A percentile compares a stretch with the other conserved stretches of the same genome.
These are phyloP conservation scores for Drepana arcuata DNA, from an alignment of 1,140 invertebrate species.

Conservation along the genomic window DNA sequence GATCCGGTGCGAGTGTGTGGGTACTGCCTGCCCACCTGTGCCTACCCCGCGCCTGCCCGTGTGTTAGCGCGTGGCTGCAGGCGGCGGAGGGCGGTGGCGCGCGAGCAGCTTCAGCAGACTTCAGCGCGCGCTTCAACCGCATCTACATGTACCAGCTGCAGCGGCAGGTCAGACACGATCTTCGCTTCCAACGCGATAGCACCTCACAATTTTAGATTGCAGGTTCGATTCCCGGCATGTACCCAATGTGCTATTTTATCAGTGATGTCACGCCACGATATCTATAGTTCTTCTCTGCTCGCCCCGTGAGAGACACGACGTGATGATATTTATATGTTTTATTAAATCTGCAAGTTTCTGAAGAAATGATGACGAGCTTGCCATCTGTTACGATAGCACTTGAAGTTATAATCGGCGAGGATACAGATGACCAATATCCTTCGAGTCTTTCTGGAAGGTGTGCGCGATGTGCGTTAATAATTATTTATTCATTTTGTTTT, in stretches of 20 bases:
- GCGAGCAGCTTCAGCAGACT: constrained; percentile 33
- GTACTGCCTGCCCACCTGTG: too few relatives aligned
- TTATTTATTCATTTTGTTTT: neutral
- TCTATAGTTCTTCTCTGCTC: too few relatives aligned
- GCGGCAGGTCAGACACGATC: constrained; percentile 31
- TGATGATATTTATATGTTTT: neutral
- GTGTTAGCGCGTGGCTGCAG: constrained; percentile 19
- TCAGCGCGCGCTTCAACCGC: constrained; percentile 35
- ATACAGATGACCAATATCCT: too few relatives aligned
- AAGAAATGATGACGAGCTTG: neutral
- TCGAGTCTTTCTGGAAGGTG: too few relatives aligned
- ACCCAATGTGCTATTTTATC: neutral
- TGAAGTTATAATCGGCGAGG: too few relatives aligned
- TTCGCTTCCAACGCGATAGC: neutral
- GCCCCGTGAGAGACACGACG: too few relatives aligned
- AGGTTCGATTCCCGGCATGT: neutral
- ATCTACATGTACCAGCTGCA: constrained; percentile 50
- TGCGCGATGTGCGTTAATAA: neutral
- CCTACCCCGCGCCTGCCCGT: too few relatives aligned
- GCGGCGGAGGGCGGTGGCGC: constrained; percentile 21
- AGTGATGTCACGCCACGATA: neutral
- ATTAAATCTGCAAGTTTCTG: neutral
- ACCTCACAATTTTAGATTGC: neutral
- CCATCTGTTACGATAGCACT: too few relatives aligned
- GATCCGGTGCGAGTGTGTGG: too few relatives aligned